Evolutionary conservation across 2,888 invertebrate genomes (phyloP), one percentile per base, ranked within the genome.

Genomic region (Drosophila recens): DNA sequence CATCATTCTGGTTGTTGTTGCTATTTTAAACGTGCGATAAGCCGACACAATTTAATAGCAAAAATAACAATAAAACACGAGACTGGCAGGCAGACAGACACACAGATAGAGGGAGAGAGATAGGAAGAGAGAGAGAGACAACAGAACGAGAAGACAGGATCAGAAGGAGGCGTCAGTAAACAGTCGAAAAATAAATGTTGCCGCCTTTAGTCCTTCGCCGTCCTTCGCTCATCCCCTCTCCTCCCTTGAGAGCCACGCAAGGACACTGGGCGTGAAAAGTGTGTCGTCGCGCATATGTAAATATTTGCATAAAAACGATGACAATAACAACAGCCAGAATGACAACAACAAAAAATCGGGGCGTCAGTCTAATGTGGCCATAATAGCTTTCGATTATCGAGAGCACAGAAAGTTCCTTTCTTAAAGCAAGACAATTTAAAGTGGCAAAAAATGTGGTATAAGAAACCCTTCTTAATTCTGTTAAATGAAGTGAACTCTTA

Each of bases 351-450:
- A n/a, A 17, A n/a, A 78, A 69, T 68, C 73, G 54, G 49, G 46
- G 69, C 73, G 72, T 64, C 86, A 67, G 82, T 72, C 86, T 89
- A 85, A 87, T 87, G 89, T 87, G 72, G 53, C 76, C 79, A 76
- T 86, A 86, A 86, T 87, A 89, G 90, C 86, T 86, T 86, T 88
- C 90, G 90, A 86, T 89, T 89, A 89, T 89, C 90, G 86, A 58
- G 52, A 61, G 42, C 46, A 42, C 38, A 42, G 51, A 6, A 17
- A 20, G 43, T 20, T 15, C 5, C 9, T 36, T 36, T 38, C 17
- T 72, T 66, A 62, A 76, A 61, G 57, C 27, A n/a, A 10, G n/a
- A 33, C 40, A 10, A 30, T 54, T 72, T 71, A 52, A 74, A 75
- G 42, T 63, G 45, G 27, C 15, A 20, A 0, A 3, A 38, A 33